phyloP scores from a whole-genome alignment of 2,888 invertebrate genomes.

The Heliconius aoede region DNA sequence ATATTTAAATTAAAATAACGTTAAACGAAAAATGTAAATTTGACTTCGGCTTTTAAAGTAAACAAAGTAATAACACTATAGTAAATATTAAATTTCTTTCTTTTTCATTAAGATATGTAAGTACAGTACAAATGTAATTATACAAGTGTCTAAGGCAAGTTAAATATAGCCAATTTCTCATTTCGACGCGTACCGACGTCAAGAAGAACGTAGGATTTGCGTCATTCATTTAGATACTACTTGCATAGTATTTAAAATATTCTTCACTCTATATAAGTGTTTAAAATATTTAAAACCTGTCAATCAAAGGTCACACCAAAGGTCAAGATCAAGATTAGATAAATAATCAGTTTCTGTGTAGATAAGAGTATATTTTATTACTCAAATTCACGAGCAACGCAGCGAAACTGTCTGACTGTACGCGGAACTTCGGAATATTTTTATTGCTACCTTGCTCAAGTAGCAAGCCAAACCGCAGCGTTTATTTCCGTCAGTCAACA shows the following conservation, averaged over 20 bases:
- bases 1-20: too few relatives aligned
- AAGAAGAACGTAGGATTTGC: conserved; percentile 31
- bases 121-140: background rate
- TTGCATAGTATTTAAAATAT: conserved; percentile 30
- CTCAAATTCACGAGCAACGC: too few relatives aligned
- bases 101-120: background rate
- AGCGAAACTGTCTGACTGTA: too few relatives aligned
- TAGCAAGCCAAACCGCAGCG: too few relatives aligned
- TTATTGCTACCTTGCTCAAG: too few relatives aligned
- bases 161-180: conserved; percentile 38
- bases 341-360: background rate
- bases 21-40: too few relatives aligned
- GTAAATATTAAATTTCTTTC: background rate
- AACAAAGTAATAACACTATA: background rate
- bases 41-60: background rate
- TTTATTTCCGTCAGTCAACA: too few relatives aligned
- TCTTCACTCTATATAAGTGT: background rate
- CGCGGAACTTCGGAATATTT: too few relatives aligned
- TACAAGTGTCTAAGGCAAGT: conserved; percentile 16
- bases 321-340: conserved; percentile 15
- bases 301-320: background rate
- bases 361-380: too few relatives aligned
- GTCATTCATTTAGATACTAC: conserved; percentile 37
- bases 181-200: conserved; percentile 31
- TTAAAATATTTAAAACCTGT: background rate